Conservation (phyloP, 2,797 vertebrate genomes). For the Danio choprae region DNA sequence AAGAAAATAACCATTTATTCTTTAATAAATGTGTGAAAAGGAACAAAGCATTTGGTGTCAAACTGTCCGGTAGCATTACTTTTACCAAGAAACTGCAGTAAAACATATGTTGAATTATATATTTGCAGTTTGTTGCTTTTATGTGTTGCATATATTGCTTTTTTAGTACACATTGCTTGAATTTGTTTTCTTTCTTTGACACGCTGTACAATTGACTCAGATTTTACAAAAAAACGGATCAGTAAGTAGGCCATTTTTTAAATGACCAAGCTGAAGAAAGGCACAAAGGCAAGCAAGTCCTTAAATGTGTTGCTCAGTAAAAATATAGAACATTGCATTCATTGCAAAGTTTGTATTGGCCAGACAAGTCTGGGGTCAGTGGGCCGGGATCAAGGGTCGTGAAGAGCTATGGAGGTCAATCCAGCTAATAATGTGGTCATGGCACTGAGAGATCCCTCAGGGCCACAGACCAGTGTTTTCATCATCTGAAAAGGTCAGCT, state of each 20-base stretch:
- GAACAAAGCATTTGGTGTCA: too few species aligned
- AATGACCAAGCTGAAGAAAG: neutral
- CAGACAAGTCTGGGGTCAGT: constrained; percentile 17
- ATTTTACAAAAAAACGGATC: neutral
- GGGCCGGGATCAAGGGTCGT: constrained; percentile 4
- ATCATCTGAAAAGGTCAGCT: constrained; percentile 34
- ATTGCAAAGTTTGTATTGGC: neutral
- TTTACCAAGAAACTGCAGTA: too few species aligned
- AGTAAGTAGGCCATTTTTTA: too few species aligned
- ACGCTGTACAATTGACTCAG: neutral
- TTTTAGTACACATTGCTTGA: too few species aligned
- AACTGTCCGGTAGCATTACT: too few species aligned
- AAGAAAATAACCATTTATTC: too few species aligned
- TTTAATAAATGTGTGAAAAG: too few species aligned
- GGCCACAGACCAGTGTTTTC: constrained; percentile 17
- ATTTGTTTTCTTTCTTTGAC: neutral
- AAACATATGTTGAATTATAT: too few species aligned
- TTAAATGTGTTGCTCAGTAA: neutral
- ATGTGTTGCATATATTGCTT: neutral
- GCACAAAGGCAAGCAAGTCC: neutral
- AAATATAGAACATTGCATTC: neutral
- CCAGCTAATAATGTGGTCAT: constrained; percentile 37
- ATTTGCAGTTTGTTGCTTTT: too few species aligned
- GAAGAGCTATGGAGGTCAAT: constrained; percentile 39
- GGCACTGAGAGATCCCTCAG: constrained; percentile 23